These are phyloP conservation scores for Pterophyllum scalare DNA, from an alignment of 2,113 vertebrate genomes.

Conservation along the genomic window DNA sequence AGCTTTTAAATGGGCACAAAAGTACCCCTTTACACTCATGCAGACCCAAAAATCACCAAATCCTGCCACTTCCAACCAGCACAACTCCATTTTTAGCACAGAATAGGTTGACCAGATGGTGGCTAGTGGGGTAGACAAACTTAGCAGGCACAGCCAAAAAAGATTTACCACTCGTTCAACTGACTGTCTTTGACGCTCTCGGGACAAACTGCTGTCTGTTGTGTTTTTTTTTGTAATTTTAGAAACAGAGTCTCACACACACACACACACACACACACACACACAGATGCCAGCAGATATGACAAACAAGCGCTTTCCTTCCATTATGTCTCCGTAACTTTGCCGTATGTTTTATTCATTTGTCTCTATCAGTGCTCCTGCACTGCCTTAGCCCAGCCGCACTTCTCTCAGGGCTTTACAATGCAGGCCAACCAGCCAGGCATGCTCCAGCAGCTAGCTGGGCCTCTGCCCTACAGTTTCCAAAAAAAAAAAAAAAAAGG, in stretches of 20 bases:
- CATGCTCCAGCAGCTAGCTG: conserved; percentile 74
- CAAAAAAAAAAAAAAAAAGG: conserved; percentile 72
- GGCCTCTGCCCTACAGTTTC: conserved; percentile 67
- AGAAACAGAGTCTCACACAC: neutral
- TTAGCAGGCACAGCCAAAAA: conserved; percentile 16
- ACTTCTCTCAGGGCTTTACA: conserved; percentile 45
- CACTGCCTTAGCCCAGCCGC: conserved; percentile 23
- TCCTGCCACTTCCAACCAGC: conserved; percentile 28
- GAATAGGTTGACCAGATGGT: conserved; percentile 44
- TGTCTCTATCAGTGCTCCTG: conserved; percentile 14
- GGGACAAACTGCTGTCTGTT: neutral
- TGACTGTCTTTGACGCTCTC: conserved; percentile 12
- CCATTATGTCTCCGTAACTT: neutral
- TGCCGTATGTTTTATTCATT: conserved; percentile 37
- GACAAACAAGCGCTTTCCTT: neutral
- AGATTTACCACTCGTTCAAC: conserved; percentile 21
- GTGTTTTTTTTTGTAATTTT: neutral
- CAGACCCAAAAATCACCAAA: conserved; percentile 6
- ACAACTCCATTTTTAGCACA: conserved; percentile 29
- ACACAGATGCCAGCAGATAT: neutral
- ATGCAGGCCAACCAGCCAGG: conserved; percentile 20
- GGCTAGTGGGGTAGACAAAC: conserved; percentile 35
- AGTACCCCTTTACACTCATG: neutral
- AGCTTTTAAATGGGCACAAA: neutral
- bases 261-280: no score